phyloP scores from a whole-genome alignment of 2,888 invertebrate genomes.

The Pandemis heparana region DNA sequence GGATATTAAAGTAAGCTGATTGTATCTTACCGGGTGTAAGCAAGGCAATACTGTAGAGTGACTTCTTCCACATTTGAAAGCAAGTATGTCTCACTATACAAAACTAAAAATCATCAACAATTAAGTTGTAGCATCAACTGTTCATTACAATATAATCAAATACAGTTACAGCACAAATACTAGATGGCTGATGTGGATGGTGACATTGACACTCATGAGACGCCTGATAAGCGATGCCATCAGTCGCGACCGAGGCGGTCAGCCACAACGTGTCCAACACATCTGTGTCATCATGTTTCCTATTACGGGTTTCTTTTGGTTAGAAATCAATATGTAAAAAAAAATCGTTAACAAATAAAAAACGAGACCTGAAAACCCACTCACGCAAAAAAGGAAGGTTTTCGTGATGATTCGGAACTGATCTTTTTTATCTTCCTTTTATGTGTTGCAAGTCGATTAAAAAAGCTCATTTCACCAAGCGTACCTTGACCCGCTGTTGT shows the following conservation, averaged over 20 bases:
- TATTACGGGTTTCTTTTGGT: conserved; percentile 19
- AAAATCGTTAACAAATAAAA: conserved; percentile 39
- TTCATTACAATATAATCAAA: conserved; percentile 74
- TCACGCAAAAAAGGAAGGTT: conserved; percentile 46
- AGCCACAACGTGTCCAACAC: conserved; percentile 46
- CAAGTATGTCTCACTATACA: conserved; percentile 85
- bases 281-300: conserved; percentile 43
- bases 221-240: conserved; percentile 65
- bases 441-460: conserved; percentile 58
- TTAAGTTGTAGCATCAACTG: conserved; percentile 82
- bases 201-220: conserved; percentile 71
- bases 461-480: conserved; percentile 69
- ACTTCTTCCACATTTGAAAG: conserved; percentile 86
- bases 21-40: conserved; percentile 85
- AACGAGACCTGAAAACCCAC: conserved; percentile 46
- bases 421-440: conserved; percentile 54
- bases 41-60: conserved; percentile 85
- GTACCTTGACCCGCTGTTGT: conserved; percentile 65
- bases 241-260: conserved; percentile 47
- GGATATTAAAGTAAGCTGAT: conserved; percentile 85
- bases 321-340: conserved; percentile 17
- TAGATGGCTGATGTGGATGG: conserved; percentile 73
- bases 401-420: conserved; percentile 32
- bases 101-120: conserved; percentile 82
- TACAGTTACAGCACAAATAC: conserved; percentile 81